These are phyloP conservation scores for Phanerotoma sp. DNA, from an alignment of 2,888 invertebrate genomes.

Conservation along the genomic window DNA sequence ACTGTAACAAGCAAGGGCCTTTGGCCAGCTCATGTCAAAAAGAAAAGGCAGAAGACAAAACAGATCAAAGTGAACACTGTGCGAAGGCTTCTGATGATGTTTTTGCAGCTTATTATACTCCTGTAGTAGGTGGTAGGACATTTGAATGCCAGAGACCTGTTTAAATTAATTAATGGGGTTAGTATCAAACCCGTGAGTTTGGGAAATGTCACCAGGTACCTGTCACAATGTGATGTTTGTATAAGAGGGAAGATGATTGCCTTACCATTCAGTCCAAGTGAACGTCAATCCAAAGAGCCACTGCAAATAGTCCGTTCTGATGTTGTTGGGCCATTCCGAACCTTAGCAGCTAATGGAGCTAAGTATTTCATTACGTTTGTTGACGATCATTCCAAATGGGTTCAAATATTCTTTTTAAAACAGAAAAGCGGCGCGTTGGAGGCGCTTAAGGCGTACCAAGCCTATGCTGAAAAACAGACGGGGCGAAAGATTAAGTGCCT, in stretches of 20 bases:
- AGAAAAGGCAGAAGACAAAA: no score
- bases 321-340: constrained; percentile 11
- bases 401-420: constrained; percentile 26
- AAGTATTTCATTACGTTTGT: no score
- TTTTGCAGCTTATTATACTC: no score
- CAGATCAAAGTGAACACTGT: no score
- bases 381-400: constrained; percentile 20
- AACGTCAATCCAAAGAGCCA: neutral
- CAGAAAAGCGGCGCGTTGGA: constrained; percentile 22
- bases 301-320: constrained; percentile 13
- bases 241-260: constrained; percentile 12
- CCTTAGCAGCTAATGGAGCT: constrained; percentile 4
- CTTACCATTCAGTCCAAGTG: constrained; percentile 6
- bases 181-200: no score
- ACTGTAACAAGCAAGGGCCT: no score
- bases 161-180: no score
- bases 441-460: neutral
- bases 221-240: constrained; percentile 9
- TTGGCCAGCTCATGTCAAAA: no score
- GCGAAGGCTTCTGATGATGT: no score
- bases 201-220: no score
- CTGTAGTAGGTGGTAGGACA: no score
- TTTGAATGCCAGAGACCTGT: constrained; percentile 11
- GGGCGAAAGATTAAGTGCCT: constrained; percentile 2
- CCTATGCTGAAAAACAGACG: neutral